phyloP scores from a whole-genome alignment of 2,888 invertebrate genomes.

The Scaptomyza reducta region DNA sequence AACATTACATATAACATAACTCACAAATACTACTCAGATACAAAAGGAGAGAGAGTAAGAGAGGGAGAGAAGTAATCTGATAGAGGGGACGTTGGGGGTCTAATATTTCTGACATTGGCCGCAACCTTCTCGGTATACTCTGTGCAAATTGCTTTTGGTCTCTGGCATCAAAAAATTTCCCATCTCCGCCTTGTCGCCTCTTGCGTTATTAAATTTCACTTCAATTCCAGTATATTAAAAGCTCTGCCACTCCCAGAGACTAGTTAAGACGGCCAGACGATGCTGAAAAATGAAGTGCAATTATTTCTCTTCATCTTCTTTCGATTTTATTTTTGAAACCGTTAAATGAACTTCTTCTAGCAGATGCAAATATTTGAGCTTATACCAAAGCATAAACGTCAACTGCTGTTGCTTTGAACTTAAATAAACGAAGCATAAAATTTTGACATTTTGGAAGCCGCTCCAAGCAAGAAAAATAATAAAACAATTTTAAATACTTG shows the following conservation, averaged over 20 bases:
- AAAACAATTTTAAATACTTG: neutral
- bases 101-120: constrained; percentile 50
- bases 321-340: neutral
- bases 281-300: constrained; percentile 38
- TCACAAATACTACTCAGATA: constrained; percentile 7
- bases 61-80: neutral
- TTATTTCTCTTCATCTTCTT: constrained; percentile 10
- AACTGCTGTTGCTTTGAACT: neutral
- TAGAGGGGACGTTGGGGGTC: neutral
- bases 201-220: constrained; percentile 48
- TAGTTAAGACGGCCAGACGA: constrained; percentile 15
- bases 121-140: constrained; percentile 44
- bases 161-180: constrained; percentile 67
- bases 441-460: too few species aligned
- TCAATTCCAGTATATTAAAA: constrained; percentile 49
- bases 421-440: neutral
- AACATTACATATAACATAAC: constrained; percentile 38
- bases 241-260: neutral
- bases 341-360: neutral
- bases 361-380: neutral
- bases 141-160: constrained; percentile 50
- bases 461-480: neutral
- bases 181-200: constrained; percentile 39
- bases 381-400: constrained; percentile 1
- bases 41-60: neutral